These are phyloP conservation scores for Prunella himalayana DNA, from an alignment of 2,113 vertebrate species.

Conservation along the genomic window DNA sequence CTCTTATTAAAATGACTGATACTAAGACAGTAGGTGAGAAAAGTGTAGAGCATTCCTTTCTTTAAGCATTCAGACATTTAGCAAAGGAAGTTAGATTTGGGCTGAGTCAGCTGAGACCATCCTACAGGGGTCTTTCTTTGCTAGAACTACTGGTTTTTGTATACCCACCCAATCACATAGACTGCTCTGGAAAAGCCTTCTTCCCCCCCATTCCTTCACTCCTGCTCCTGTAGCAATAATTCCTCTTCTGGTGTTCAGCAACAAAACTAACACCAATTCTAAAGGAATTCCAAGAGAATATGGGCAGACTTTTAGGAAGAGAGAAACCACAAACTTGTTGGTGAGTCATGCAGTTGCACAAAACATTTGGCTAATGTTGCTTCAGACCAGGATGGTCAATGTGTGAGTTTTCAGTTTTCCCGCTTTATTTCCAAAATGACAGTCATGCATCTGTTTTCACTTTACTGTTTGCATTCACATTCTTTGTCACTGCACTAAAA, in stretches of 20 bases:
- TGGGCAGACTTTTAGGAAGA: neutral
- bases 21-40: neutral
- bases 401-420: neutral
- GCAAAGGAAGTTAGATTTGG: neutral
- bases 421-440: neutral
- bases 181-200: neutral
- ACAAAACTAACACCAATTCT: neutral
- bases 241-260: neutral
- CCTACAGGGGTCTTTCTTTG: neutral
- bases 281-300: neutral
- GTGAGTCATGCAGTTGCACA: neutral
- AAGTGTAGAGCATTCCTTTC: neutral
- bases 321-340: neutral
- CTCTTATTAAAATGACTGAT: neutral
- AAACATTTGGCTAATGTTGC: neutral
- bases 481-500: constrained; percentile 44
- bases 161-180: rapidly evolving
- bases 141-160: neutral
- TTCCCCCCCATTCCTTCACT: neutral
- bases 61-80: neutral
- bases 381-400: neutral
- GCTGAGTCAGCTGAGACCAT: neutral
- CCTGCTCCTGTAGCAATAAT: neutral
- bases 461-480: neutral
- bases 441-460: neutral